A percentile compares a stretch with the other conserved stretches of the same genome.
phyloP scores from a whole-genome alignment of 2,888 invertebrate species.

The Apoda limacodes region DNA sequence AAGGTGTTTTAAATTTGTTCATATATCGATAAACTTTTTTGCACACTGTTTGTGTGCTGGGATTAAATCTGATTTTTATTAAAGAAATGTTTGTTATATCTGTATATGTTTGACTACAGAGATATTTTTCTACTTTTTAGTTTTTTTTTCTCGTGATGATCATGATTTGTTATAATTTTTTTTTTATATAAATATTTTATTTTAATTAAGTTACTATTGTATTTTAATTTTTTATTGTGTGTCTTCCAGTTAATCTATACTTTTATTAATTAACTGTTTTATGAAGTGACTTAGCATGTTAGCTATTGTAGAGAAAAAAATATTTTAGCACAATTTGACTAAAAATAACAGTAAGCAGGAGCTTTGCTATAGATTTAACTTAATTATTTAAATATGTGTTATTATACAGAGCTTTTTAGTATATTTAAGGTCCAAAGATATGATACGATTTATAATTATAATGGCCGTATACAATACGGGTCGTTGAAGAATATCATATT shows the following conservation, averaged over 20 bases:
- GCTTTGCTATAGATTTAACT: slow-evolving; percentile 48
- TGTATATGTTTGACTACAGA: slow-evolving; percentile 58
- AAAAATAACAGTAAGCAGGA: slow-evolving; percentile 32
- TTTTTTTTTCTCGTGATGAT: slow-evolving; percentile 23
- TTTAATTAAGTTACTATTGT: slow-evolving; percentile 19
- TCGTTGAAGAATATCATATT: slow-evolving; percentile 30
- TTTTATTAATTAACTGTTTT: slow-evolving; percentile 31
- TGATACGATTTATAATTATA: slow-evolving; percentile 19
- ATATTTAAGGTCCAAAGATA: slow-evolving; percentile 62
- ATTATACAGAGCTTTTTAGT: slow-evolving; percentile 46
- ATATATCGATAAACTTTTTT: slow-evolving; percentile 20
- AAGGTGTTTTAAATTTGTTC: slow-evolving; percentile 11
- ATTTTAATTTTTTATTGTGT: slow-evolving; percentile 34
- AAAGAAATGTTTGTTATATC: slow-evolving; percentile 37
- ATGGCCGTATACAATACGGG: slow-evolving; percentile 44
- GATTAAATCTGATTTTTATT: too few relatives aligned
- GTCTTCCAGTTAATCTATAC: slow-evolving; percentile 45
- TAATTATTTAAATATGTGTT: slow-evolving; percentile 32
- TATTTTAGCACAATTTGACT: slow-evolving; percentile 45
- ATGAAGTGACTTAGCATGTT: slow-evolving; percentile 28
- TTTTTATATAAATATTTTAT: slow-evolving; percentile 20
- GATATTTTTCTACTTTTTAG: slow-evolving; percentile 29
- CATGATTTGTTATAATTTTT: slow-evolving; percentile 9
- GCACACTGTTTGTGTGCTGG: too few relatives aligned
- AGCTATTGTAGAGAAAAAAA: slow-evolving; percentile 24